A percentile compares a stretch with the other conserved stretches of the same genome.
Evolutionary conservation across 2,888 invertebrate species (phyloP).

Genomic region (Zygogramma bicolorata): DNA sequence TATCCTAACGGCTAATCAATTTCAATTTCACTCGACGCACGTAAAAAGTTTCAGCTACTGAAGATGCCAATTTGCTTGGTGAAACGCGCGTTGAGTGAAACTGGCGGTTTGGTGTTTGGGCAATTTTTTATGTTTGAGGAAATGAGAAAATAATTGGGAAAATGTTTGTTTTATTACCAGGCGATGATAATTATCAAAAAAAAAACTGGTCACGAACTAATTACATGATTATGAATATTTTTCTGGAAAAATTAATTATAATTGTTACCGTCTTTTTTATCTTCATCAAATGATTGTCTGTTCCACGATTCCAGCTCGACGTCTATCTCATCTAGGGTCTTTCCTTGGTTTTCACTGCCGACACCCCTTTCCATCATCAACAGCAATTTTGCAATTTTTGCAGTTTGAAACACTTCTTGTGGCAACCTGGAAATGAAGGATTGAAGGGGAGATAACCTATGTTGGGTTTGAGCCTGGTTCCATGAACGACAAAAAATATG

Average conservation of each 20-base stretch:
- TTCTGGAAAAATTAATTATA: neutral
- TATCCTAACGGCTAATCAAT: neutral
- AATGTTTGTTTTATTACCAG: no score
- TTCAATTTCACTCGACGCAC: no score
- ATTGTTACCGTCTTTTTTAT: neutral
- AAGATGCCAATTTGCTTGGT: no score
- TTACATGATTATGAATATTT: no score
- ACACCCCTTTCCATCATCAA: constrained; percentile 44
- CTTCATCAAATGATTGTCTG: no score
- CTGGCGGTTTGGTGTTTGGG: no score
- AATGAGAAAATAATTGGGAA: no score
- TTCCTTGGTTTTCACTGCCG: constrained; percentile 39
- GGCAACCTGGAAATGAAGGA: constrained; percentile 34
- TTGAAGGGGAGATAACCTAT: neutral
- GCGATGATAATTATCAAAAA: no score
- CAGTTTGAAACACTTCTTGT: constrained; percentile 46
- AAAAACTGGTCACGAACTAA: no score
- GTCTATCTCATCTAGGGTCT: constrained; percentile 43
- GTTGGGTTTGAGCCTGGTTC: neutral
- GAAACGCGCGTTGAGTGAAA: no score
- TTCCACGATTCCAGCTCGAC: neutral
- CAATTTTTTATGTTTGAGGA: no score
- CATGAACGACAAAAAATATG: neutral
- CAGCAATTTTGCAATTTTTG: constrained; percentile 47
- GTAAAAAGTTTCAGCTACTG: no score